Conservation (phyloP, 2,113 vertebrate species). For the Paracanthobrama guichenoti region DNA sequence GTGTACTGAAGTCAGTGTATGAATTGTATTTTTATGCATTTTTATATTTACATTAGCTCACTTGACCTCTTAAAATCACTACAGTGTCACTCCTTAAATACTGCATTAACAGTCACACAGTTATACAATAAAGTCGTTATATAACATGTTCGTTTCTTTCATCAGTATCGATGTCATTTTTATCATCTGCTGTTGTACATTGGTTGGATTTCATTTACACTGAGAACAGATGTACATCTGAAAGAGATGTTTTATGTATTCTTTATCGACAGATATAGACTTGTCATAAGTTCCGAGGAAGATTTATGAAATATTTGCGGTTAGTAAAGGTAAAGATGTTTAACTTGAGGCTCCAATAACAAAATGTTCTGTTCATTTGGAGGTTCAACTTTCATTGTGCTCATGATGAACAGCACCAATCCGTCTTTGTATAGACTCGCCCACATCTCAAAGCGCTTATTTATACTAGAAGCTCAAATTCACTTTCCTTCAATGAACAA, state of each 20-base stretch:
- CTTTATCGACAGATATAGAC: not conserved
- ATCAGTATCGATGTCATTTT: not conserved
- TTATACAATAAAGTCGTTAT: not conserved
- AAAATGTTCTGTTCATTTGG: not conserved
- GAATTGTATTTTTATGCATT: not conserved
- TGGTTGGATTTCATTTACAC: not conserved
- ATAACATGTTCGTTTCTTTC: not conserved
- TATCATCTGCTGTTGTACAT: not conserved
- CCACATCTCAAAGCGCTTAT: not conserved
- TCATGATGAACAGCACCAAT: not conserved
- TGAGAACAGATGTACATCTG: not conserved
- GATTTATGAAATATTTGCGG: not conserved
- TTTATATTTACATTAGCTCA: no score
- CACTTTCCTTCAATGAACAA: not conserved
- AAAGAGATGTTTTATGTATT: not conserved
- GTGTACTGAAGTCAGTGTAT: not conserved
- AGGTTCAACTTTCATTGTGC: not conserved
- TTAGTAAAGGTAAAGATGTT: constrained; percentile 10
- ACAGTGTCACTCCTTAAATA: not conserved
- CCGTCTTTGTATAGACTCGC: not conserved
- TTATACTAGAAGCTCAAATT: constrained; percentile 6
- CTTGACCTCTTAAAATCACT: not conserved
- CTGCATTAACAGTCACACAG: not conserved
- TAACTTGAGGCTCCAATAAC: not conserved
- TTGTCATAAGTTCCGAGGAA: not conserved